A percentile compares a stretch with the other conserved stretches of the same genome.
These are phyloP conservation scores for Drosophila biarmipes DNA, from an alignment of 1,140 invertebrate species.

Conservation along the genomic window DNA sequence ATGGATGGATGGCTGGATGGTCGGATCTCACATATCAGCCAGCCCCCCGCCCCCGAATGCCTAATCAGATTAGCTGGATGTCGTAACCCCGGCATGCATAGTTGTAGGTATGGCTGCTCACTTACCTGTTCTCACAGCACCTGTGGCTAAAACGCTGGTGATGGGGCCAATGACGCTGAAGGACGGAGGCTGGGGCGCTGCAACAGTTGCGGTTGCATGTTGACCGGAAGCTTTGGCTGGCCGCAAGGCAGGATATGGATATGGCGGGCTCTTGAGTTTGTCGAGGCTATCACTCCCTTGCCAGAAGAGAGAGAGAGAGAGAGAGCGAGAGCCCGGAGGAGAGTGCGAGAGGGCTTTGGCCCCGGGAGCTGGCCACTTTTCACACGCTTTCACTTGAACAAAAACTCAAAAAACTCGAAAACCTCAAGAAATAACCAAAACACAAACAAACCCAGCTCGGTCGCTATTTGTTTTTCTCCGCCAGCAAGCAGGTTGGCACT, in stretches of 20 bases:
- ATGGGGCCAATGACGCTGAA: slow-evolving; percentile 8
- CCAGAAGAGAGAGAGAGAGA: no score
- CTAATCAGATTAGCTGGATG: slow-evolving; percentile 37
- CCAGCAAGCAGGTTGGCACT: slow-evolving; percentile 1
- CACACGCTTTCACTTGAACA: slow-evolving; percentile 77
- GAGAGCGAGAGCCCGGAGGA: slow-evolving; percentile 6
- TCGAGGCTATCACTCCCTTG: slow-evolving; percentile 1
- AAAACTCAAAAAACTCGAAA: slow-evolving; percentile 36
- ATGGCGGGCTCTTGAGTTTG: background rate
- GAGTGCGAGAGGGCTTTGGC: slow-evolving; percentile 25
- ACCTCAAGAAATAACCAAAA: slow-evolving; percentile 32
- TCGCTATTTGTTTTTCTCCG: slow-evolving; percentile 9
- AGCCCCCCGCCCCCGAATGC: background rate
- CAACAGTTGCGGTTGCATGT: slow-evolving; percentile 68
- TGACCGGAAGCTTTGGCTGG: slow-evolving; percentile 57
- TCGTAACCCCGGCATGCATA: slow-evolving; percentile 26
- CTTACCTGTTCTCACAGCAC: slow-evolving; percentile 41
- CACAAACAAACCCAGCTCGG: slow-evolving; percentile 37
- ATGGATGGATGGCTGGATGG: background rate
- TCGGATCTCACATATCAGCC: slow-evolving; percentile 1
- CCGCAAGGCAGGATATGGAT: slow-evolving; percentile 59
- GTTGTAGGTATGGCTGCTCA: slow-evolving; percentile 12
- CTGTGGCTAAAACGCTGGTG: slow-evolving; percentile 6
- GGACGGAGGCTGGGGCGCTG: slow-evolving; percentile 17
- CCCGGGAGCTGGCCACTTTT: slow-evolving; percentile 52